Base-by-base conservation (phyloP, 2,113 vertebrate species). In the Edolisoma coerulescens region DNA sequence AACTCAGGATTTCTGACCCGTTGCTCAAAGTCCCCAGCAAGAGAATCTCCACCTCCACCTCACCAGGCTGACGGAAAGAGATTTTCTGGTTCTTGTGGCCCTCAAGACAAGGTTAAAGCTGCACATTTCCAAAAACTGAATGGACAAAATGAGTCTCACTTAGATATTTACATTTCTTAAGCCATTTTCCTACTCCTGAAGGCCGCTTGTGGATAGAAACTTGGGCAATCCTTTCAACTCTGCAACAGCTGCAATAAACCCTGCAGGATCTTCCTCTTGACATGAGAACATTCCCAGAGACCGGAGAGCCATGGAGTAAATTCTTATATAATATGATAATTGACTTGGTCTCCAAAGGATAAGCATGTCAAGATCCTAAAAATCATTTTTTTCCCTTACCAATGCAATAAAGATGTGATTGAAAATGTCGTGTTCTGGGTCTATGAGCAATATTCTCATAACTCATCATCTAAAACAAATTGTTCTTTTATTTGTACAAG, bases 381-480 rank as follows among this genome's bases (percentile, higher is more conserved):
- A 82, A 23, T 69, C 13, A 9, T 42, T 54, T 79, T 56, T 75
- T 73, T 54, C 50, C 50, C 65, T 92, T 78, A 54, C 91, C 84
- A 53, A 23, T n/a, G 73, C 93, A 90, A 95, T 78, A 67, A 96
- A 93, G 95, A 96, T 41, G 60, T 92, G 94, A 97, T 93, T 94
- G 94, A 91, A 95, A 94, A 89, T 70, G 90, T 93, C 54, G 3
- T 80, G 90, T 92, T 96, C 95, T 61, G 69, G 78, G 84, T 89
- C 35, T 53, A n/a, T 22, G 79, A 96, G 94, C 91, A 88, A 91
- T 88, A 93, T 73, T 84, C 93, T 92, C 75, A 49, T 96, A 96
- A 95, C 68, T 93, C 88, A 90, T 90, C 75, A 90, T 87, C 92
- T 94, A 78, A 96, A 95, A 97, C 95, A 95, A 97, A 97, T 95